These are phyloP conservation scores for Alouatta palliata DNA, from an alignment of 2,113 vertebrate genomes.

Conservation along the genomic window DNA sequence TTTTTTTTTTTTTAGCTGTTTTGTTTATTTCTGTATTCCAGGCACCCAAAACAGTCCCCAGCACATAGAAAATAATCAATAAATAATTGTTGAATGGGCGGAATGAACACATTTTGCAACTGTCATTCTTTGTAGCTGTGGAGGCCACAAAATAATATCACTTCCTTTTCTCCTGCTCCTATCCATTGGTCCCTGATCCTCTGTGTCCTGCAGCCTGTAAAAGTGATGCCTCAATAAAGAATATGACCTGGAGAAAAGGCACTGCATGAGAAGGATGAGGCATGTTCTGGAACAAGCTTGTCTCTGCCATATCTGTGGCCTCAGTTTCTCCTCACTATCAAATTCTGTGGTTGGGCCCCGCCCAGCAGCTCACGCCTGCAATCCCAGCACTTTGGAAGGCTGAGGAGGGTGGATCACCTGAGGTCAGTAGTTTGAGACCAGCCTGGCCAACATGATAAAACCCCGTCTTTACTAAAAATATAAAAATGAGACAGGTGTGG, in stretches of 20 bases:
- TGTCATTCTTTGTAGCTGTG: neutral
- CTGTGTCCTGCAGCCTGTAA: neutral
- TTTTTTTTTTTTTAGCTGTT: neutral
- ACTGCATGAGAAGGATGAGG: neutral
- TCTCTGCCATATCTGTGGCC: neutral
- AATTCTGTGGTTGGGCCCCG: neutral
- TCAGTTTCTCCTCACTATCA: neutral
- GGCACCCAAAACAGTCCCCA: neutral
- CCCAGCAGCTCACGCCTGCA: too few species aligned
- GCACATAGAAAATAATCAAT: neutral
- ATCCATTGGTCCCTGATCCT: neutral
- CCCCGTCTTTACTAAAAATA: too few species aligned
- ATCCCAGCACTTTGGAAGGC: too few species aligned
- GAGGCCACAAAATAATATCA: neutral
- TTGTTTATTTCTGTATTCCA: slow-evolving; percentile 11
- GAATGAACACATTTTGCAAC: neutral
- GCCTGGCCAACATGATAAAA: too few species aligned
- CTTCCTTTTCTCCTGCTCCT: neutral
- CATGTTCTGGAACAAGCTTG: neutral
- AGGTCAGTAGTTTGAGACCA: too few species aligned
- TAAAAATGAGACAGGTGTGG: too few species aligned
- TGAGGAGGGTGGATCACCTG: too few species aligned
- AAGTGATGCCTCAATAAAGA: neutral
- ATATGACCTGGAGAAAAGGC: neutral
- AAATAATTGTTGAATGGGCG: neutral